These are phyloP conservation scores for Enteromius thamalakanensis DNA, from an alignment of 2,797 vertebrate genomes.

Conservation along the genomic window DNA sequence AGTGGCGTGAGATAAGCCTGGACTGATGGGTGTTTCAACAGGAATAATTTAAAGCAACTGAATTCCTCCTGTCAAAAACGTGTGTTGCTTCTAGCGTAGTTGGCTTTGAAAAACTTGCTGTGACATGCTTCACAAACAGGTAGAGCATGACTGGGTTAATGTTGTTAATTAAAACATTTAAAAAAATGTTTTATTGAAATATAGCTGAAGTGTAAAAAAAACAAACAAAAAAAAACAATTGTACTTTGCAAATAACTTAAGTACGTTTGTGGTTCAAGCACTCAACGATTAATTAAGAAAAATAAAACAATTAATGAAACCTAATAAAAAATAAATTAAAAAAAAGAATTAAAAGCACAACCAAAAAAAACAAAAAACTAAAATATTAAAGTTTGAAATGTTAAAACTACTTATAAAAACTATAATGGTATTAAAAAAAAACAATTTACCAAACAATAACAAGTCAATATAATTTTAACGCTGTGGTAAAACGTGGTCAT, in stretches of 20 bases:
- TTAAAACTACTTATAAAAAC: not conserved
- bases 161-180: not conserved
- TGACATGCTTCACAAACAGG: not conserved
- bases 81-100: not conserved
- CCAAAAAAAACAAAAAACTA: not conserved
- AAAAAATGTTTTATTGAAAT: not conserved
- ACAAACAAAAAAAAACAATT: not conserved
- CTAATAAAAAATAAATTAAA: not conserved
- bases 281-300: not conserved
- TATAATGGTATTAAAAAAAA: not conserved
- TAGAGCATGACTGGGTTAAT: not conserved
- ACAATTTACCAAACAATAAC: too few relatives aligned
- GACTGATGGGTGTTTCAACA: slow-evolving; percentile 16
- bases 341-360: not conserved
- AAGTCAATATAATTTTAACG: not conserved
- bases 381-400: not conserved
- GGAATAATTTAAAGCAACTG: slow-evolving; percentile 30
- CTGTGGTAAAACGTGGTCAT: not conserved
- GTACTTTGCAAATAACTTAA: not conserved
- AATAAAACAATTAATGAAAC: not conserved
- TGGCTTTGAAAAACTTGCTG: not conserved
- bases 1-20: slow-evolving; percentile 26
- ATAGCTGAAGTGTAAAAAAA: not conserved
- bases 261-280: not conserved
- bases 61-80: slow-evolving; percentile 10